These are phyloP conservation scores for Aspidiotus rigidus DNA, from an alignment of 2,888 invertebrate species.

Conservation along the genomic window DNA sequence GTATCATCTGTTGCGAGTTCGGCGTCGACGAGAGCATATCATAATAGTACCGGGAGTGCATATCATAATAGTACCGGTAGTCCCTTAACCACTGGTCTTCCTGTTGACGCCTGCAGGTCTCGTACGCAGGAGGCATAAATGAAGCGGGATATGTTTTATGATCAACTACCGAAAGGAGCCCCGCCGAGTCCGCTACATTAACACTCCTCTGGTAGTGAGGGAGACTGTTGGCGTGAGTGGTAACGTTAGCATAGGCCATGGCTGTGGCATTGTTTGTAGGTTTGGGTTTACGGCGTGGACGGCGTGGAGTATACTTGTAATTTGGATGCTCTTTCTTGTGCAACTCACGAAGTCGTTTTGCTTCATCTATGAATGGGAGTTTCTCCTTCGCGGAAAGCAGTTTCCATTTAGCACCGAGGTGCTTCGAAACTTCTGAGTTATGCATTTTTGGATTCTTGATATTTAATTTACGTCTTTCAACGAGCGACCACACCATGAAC, in stretches of 20 bases:
- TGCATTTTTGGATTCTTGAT: conserved; percentile 91
- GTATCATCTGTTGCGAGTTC: no score
- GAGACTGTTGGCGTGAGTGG: conserved; percentile 42
- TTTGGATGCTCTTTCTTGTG: conserved; percentile 90
- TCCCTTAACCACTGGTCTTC: no score
- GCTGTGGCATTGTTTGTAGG: conserved; percentile 51
- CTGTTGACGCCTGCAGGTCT: no score
- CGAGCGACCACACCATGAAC: conserved; percentile 94
- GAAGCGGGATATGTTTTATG: no score
- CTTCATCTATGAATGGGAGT: conserved; percentile 89
- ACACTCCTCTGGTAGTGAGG: not conserved
- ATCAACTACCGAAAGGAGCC: no score
- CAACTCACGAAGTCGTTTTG: conserved; percentile 72
- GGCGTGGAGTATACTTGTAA: conserved; percentile 83
- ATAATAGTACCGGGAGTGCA: no score
- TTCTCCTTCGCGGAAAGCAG: conserved; percentile 75
- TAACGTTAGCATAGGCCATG: conserved; percentile 37
- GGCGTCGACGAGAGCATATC: no score
- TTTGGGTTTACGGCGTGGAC: conserved; percentile 76
- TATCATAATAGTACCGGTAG: no score
- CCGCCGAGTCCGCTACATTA: not conserved
- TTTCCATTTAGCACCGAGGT: conserved; percentile 90
- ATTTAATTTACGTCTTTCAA: conserved; percentile 83
- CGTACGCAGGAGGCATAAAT: no score
- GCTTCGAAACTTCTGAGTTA: conserved; percentile 81